Percentiles rank a stretch among this genome's conserved stretches.
These are phyloP conservation scores for Anoplophora glabripennis DNA, from an alignment of 1,140 invertebrate genomes.

Conservation along the genomic window DNA sequence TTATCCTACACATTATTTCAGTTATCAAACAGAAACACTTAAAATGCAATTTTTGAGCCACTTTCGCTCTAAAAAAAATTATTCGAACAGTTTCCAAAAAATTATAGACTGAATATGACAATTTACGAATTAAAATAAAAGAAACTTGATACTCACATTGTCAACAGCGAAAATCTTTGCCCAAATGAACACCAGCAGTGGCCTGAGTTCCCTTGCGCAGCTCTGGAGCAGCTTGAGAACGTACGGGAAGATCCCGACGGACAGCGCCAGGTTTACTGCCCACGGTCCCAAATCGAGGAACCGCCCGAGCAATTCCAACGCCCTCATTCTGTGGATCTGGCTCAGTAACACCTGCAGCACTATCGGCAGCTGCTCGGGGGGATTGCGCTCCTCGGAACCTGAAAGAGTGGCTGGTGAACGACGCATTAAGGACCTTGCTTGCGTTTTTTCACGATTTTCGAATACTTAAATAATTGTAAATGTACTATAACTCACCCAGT, in stretches of 20 bases:
- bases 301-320: constrained; percentile 89
- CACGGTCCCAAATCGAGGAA: constrained; percentile 96
- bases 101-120: too few species aligned
- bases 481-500: constrained; percentile 54
- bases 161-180: constrained; percentile 98
- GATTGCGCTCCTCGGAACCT: constrained; percentile 67
- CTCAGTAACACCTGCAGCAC: constrained; percentile 96
- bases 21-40: too few species aligned
- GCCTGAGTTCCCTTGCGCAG: constrained; percentile 85
- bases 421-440: background rate
- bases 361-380: constrained; percentile 96
- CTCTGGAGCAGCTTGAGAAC: constrained; percentile 94
- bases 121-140: background rate
- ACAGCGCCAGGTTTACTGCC: constrained; percentile 94
- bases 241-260: constrained; percentile 98
- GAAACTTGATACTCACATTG: constrained; percentile 63
- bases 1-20: too few species aligned
- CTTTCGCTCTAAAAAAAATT: too few species aligned
- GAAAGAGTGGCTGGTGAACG: background rate
- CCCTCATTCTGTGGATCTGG: constrained; percentile 93
- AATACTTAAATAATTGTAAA: background rate
- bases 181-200: constrained; percentile 97
- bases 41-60: too few species aligned
- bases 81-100: too few species aligned
- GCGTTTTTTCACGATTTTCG: background rate